Evolutionary conservation across 30 jellyfish, hydroid and myxozoan species (phyloP).

Genomic region (Aurelia aurita): DNA sequence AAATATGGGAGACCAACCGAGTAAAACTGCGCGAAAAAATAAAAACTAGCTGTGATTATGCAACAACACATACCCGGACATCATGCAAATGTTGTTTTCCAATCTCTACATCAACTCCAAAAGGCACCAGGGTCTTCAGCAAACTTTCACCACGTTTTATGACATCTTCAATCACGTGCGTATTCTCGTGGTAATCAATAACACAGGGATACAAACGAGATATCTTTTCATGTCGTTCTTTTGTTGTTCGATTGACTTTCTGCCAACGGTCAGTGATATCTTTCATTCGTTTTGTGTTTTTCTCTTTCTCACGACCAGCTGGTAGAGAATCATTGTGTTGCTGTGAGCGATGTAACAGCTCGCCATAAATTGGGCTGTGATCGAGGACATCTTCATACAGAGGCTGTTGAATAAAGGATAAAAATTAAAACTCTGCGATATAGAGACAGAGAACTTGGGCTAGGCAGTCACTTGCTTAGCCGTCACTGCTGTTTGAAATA

Average conservation of each 20-base stretch:
- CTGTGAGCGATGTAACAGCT: slow-evolving; percentile 73
- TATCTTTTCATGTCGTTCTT: slow-evolving; percentile 69
- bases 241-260: slow-evolving; percentile 64
- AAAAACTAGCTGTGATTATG: too few relatives aligned
- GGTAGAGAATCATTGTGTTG: slow-evolving; percentile 55
- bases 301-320: slow-evolving; percentile 72
- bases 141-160: slow-evolving; percentile 73
- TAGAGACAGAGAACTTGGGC: neutral
- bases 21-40: too few relatives aligned
- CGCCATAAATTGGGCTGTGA: slow-evolving; percentile 77
- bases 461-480: too few relatives aligned
- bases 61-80: slow-evolving; percentile 61
- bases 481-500: too few relatives aligned
- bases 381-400: slow-evolving; percentile 80
- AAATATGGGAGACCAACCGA: too few relatives aligned
- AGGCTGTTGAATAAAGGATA: slow-evolving; percentile 52
- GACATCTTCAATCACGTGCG: slow-evolving; percentile 63
- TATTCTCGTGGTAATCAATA: slow-evolving; percentile 61
- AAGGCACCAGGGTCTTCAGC: slow-evolving; percentile 65
- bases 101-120: slow-evolving; percentile 67
- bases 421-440: neutral
- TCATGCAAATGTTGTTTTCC: slow-evolving; percentile 45
- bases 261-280: slow-evolving; percentile 88
- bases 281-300: slow-evolving; percentile 40
- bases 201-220: slow-evolving; percentile 73